These are phyloP conservation scores for Podilymbus podiceps DNA, from an alignment of 2,113 vertebrate genomes.

Conservation along the genomic window DNA sequence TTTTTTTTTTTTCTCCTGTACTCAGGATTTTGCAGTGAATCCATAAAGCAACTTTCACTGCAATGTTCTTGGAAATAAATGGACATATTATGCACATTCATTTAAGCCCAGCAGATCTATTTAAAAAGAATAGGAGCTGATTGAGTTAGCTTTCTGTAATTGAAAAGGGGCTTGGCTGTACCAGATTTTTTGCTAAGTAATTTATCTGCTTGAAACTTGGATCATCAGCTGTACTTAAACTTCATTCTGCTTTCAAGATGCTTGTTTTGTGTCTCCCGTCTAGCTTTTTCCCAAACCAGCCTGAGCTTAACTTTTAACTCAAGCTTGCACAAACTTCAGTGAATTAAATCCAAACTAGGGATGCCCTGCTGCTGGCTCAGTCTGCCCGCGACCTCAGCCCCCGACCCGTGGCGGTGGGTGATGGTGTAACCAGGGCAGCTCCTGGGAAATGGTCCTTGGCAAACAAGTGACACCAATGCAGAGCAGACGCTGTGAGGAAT, in stretches of 20 bases:
- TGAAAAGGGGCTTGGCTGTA: conserved; percentile 39
- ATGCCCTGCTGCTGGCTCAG: background rate
- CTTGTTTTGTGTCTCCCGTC: background rate
- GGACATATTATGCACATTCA: conserved; percentile 43
- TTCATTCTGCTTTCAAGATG: conserved; percentile 38
- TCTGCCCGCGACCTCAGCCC: background rate
- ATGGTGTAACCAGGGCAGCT: background rate
- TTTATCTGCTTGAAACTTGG: conserved; percentile 47
- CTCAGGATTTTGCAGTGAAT: conserved; percentile 33
- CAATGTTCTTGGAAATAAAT: conserved; percentile 53
- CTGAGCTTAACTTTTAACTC: background rate
- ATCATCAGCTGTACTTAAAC: conserved; percentile 42
- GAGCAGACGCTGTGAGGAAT: background rate
- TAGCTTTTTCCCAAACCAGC: background rate
- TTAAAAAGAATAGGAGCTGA: conserved; percentile 57
- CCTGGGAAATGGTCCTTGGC: background rate
- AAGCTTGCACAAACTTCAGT: background rate
- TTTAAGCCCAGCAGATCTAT: conserved; percentile 35
- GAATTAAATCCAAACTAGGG: background rate
- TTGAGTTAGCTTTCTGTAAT: conserved; percentile 60
- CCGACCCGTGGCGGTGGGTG: background rate
- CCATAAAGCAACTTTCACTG: background rate
- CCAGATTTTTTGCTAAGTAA: conserved; percentile 28
- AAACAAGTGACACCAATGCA: background rate
- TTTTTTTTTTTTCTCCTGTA: background rate